Evolutionary conservation across 2,797 vertebrate species (phyloP), one percentile per base, ranked within the genome.

Genomic region (Distichodus sexfasciatus): DNA sequence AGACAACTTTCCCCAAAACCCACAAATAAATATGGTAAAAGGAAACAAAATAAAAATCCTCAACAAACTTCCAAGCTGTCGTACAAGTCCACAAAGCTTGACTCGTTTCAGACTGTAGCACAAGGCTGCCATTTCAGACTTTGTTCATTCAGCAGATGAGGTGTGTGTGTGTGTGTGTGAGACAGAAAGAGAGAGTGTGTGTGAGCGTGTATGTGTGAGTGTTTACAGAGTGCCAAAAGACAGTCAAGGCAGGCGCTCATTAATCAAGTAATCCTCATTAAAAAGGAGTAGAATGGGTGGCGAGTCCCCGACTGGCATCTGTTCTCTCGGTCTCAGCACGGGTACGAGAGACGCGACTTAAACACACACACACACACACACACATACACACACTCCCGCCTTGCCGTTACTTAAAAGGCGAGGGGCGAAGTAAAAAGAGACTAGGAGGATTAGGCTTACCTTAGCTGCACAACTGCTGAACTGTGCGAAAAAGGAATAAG

Each of bases 191-290:
- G n/a, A n/a, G n/a, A n/a, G 53, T 26, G 69, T 62, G 24, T 3
- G 3, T 59, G 51, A 57, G 66, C 74, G 58, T 62, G 53, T 26
- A 61, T 62, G 24, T 3, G 3, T 59, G 51, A 57, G 66, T 76
- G 75, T 75, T 72, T 77, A 50, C 73, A 64, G 51, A 75, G 66
- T 36, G 55, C 54, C 51, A 48, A 72, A 41, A 77, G 73, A 43
- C 53, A 46, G 29, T 28, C 26, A 33, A 6, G 41, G 7, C 50
- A 44, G 29, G 17, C 5, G 23, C 35, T 53, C 14, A 21, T 63
- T 26, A 60, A 66, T 63, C 65, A 59, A 60, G 36, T 57, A 36
- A 47, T 4, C 6, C 33, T 53, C 6, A 31, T 43, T 66, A 50
- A 48, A 47, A 66, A 43, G 26, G 29, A 5, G 51, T 53, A 9